Conservation (phyloP, 2,113 vertebrate species). For the Collichthys lucidus region DNA sequence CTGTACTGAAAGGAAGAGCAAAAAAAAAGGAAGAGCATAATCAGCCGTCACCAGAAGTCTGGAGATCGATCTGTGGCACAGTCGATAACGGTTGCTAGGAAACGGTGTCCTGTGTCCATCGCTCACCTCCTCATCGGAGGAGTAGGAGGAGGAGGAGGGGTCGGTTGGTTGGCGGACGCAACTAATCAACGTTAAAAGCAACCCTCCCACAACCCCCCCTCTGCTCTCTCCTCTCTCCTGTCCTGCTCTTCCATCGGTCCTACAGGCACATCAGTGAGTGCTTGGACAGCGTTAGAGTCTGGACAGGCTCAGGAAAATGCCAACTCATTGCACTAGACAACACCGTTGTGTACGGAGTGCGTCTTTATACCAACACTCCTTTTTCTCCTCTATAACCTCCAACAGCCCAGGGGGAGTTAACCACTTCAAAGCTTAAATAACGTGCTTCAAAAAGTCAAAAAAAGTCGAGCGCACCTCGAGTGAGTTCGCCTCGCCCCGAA, state of each 20-base stretch:
- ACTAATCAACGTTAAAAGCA: conserved; percentile 87
- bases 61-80: conserved; percentile 70
- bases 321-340: conserved; percentile 42
- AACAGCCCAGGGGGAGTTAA: conserved; percentile 25
- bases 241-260: conserved; percentile 46
- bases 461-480: not conserved
- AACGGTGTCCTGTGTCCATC: conserved; percentile 68
- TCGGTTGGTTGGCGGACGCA: conserved; percentile 50
- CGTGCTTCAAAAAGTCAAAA: conserved; percentile 33
- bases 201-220: conserved; percentile 15
- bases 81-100: conserved; percentile 77
- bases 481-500: conserved; percentile 5
- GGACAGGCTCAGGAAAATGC: conserved; percentile 66
- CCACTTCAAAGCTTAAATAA: conserved; percentile 34
- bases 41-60: conserved; percentile 43
- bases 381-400: conserved; percentile 29
- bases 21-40: conserved; percentile 24
- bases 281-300: conserved; percentile 56
- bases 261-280: conserved; percentile 32
- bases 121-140: conserved; percentile 51
- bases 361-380: conserved; percentile 21
- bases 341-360: not conserved
- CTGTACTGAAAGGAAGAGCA: conserved; percentile 28
- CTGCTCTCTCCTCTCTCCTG: conserved; percentile 21
- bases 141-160: not conserved